Conservation (phyloP, 2,797 vertebrate species). For the Cyclopterus lumpus region DNA sequence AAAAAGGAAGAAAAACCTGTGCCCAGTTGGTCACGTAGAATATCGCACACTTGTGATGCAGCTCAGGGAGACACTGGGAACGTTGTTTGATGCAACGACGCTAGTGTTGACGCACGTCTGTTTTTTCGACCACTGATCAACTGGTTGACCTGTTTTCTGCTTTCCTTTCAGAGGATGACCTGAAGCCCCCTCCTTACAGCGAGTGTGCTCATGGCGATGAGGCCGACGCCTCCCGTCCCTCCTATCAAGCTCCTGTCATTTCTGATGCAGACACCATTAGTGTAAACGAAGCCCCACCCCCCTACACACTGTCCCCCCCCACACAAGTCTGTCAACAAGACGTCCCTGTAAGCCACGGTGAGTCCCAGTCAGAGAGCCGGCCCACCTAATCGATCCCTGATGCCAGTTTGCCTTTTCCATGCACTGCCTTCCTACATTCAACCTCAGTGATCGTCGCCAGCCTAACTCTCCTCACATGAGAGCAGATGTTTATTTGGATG, state of each 20-base stretch:
- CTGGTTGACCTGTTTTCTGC: neutral
- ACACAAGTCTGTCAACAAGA: conserved; percentile 53
- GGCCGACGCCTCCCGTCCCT: conserved; percentile 44
- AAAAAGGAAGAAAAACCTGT: neutral
- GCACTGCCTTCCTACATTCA: conserved; percentile 76
- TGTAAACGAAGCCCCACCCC: conserved; percentile 85
- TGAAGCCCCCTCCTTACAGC: conserved; percentile 90
- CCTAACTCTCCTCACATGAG: conserved; percentile 66
- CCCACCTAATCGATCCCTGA: conserved; percentile 64
- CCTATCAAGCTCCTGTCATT: conserved; percentile 66
- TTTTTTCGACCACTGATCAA: neutral
- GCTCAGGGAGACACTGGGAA: neutral
- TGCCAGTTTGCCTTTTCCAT: conserved; percentile 75
- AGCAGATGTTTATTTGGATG: conserved; percentile 58
- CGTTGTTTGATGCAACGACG: neutral
- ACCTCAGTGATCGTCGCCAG: conserved; percentile 75
- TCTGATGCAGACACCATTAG: conserved; percentile 75
- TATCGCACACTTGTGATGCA: neutral
- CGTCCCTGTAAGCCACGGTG: conserved; percentile 46
- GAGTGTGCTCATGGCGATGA: conserved; percentile 78
- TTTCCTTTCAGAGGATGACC: conserved; percentile 79
- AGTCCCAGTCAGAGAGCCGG: conserved; percentile 64
- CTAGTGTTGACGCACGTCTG: no score
- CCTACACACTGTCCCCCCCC: conserved; percentile 78
- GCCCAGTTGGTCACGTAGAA: neutral